Conservation (phyloP, 1,140 invertebrate genomes). For the Adelges cooleyi region DNA sequence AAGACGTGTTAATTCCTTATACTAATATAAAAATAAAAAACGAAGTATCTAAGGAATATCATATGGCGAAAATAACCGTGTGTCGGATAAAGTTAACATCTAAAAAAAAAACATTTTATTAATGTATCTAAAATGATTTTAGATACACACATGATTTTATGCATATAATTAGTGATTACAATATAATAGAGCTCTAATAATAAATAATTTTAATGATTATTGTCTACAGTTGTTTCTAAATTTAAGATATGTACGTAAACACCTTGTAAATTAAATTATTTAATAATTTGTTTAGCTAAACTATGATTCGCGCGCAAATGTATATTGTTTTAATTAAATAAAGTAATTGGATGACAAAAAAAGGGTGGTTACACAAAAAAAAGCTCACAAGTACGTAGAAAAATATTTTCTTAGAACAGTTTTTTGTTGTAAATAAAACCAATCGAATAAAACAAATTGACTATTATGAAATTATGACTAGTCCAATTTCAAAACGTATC, state of each 20-base stretch:
- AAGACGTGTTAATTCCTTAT: too few species aligned
- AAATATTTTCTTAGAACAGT: constrained; percentile 4
- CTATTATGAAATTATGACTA: constrained; percentile 1
- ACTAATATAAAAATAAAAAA: too few species aligned
- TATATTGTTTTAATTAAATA: neutral
- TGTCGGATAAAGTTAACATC: too few species aligned
- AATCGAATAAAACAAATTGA: neutral
- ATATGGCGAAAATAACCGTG: too few species aligned
- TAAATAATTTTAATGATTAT: too few species aligned
- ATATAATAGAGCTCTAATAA: too few species aligned
- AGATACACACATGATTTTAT: too few species aligned
- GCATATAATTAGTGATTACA: too few species aligned
- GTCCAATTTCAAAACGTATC: neutral
- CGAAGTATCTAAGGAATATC: too few species aligned
- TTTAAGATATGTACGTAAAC: constrained; percentile 27
- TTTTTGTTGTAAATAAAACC: neutral
- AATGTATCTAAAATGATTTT: too few species aligned
- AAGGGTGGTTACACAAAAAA: neutral
- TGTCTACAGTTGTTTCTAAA: constrained; percentile 20
- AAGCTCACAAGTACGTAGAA: neutral
- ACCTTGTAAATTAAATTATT: constrained; percentile 14
- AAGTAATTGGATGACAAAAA: neutral
- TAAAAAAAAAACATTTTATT: too few species aligned
- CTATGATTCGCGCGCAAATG: neutral
- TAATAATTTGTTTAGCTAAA: constrained; percentile 9